Conservation (phyloP, 2,888 invertebrate genomes). For the Synanthedon vespiformis region DNA sequence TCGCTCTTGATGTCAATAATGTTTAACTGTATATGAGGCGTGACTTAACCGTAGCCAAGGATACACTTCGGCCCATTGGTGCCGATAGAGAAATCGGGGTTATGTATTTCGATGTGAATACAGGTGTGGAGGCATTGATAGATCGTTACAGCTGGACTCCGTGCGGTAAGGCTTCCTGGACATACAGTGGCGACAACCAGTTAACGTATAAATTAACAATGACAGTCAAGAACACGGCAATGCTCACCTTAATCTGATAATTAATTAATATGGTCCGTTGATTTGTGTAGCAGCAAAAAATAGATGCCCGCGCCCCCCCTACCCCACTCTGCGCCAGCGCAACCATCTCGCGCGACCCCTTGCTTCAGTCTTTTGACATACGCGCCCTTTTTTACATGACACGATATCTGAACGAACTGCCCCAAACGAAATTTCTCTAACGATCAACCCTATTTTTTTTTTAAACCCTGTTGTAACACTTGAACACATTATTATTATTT, state of each 20-base stretch:
- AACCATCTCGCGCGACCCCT: conserved; percentile 42
- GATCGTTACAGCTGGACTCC: conserved; percentile 2
- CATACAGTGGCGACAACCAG: conserved; percentile 2
- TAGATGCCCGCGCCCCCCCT: conserved; percentile 36
- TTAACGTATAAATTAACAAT: conserved; percentile 13
- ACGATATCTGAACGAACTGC: conserved; percentile 50
- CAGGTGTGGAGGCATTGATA: background rate
- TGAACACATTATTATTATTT: conserved; percentile 10
- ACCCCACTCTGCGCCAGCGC: conserved; percentile 20
- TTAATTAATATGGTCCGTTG: conserved; percentile 67
- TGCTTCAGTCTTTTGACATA: conserved; percentile 66
- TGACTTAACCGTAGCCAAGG: background rate
- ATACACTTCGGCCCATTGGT: background rate
- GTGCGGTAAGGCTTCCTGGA: conserved; percentile 2
- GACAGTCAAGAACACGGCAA: conserved; percentile 50
- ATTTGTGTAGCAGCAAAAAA: conserved; percentile 66
- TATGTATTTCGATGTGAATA: background rate
- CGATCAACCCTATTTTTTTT: conserved; percentile 14
- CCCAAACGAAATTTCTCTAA: conserved; percentile 31
- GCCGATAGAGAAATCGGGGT: background rate
- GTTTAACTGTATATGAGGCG: conserved; percentile 1
- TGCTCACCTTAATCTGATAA: conserved; percentile 69
- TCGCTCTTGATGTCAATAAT: conserved; percentile 15
- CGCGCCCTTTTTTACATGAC: conserved; percentile 68
- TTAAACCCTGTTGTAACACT: conserved; percentile 25